Evolutionary conservation across 2,113 vertebrate genomes (phyloP).

Genomic region (Urocynchramus pylzowi): DNA sequence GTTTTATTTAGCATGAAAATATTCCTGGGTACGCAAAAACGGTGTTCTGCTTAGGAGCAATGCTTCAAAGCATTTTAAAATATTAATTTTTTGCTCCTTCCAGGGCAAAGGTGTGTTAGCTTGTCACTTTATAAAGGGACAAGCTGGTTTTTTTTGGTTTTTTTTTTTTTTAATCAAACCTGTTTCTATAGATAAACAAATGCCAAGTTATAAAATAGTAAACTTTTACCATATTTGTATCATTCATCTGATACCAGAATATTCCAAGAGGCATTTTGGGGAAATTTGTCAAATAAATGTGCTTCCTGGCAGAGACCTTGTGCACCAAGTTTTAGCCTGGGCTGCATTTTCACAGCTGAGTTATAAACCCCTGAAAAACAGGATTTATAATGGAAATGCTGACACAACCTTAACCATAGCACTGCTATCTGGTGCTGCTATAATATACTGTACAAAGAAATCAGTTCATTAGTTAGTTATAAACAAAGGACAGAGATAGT

Average conservation of each 20-base stretch:
- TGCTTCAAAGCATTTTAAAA: neutral
- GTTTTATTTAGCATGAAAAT: constrained; percentile 50
- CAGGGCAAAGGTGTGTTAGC: neutral
- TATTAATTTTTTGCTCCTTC: neutral
- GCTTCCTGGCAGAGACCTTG: constrained; percentile 57
- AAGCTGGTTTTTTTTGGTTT: neutral
- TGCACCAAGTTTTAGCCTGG: constrained; percentile 56
- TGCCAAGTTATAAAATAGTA: neutral
- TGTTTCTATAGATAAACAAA: constrained; percentile 32
- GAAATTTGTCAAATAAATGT: constrained; percentile 37
- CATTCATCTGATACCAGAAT: neutral
- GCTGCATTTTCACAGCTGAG: constrained; percentile 70
- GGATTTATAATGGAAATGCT: constrained; percentile 69
- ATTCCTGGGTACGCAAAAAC: neutral
- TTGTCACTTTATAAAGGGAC: neutral
- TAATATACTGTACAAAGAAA: constrained; percentile 71
- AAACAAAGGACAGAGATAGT: constrained; percentile 73
- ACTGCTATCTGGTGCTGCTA: constrained; percentile 32
- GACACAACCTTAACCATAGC: constrained; percentile 54
- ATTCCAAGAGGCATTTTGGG: neutral
- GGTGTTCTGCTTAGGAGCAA: neutral
- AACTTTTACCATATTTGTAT: neutral
- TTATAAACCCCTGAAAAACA: constrained; percentile 69
- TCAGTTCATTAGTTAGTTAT: constrained; percentile 77
- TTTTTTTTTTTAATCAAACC: neutral